A percentile compares a stretch with the other conserved stretches of the same genome.
Conservation (phyloP, 1,140 invertebrate genomes). For the Drosophila jambulina region DNA sequence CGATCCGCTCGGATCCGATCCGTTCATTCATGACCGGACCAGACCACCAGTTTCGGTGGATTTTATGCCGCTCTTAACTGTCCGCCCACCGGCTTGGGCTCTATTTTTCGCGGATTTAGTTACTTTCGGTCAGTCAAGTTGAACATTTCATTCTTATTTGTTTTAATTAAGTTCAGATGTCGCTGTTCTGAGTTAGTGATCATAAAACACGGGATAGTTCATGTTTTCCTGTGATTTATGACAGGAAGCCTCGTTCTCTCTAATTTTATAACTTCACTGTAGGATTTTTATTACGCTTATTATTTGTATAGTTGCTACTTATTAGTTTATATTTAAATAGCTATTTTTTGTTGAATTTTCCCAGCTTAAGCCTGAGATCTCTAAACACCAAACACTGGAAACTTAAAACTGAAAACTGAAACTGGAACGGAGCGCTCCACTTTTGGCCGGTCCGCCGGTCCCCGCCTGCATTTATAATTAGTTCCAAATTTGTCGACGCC, state of each 20-base stretch:
- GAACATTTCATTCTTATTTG: slow-evolving; percentile 1
- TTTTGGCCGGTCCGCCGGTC: slow-evolving; percentile 54
- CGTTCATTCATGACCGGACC: slow-evolving; percentile 39
- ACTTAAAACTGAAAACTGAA: slow-evolving; percentile 41
- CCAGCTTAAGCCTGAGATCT: not conserved
- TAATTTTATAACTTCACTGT: not conserved
- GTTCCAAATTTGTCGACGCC: slow-evolving; percentile 76
- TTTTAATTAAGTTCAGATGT: slow-evolving; percentile 10
- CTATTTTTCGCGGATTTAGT: slow-evolving; percentile 3
- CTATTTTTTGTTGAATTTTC: not conserved
- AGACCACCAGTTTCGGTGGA: slow-evolving; percentile 36
- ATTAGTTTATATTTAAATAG: not conserved
- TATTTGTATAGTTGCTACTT: not conserved
- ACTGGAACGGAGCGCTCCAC: slow-evolving; percentile 47
- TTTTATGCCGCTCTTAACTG: slow-evolving; percentile 45
- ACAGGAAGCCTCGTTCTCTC: not conserved
- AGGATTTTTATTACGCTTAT: not conserved
- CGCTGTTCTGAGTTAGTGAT: not conserved
- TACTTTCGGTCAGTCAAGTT: not conserved
- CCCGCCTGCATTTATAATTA: slow-evolving; percentile 80
- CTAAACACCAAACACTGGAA: slow-evolving; percentile 4
- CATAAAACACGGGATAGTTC: not conserved
- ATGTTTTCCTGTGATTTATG: not conserved
- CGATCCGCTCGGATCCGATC: slow-evolving; percentile 17
- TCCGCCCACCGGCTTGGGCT: slow-evolving; percentile 50